A percentile compares a stretch with the other conserved stretches of the same genome.
phyloP scores from a whole-genome alignment of 2,888 invertebrate genomes.

The Hirtodrosophila histrioides region DNA sequence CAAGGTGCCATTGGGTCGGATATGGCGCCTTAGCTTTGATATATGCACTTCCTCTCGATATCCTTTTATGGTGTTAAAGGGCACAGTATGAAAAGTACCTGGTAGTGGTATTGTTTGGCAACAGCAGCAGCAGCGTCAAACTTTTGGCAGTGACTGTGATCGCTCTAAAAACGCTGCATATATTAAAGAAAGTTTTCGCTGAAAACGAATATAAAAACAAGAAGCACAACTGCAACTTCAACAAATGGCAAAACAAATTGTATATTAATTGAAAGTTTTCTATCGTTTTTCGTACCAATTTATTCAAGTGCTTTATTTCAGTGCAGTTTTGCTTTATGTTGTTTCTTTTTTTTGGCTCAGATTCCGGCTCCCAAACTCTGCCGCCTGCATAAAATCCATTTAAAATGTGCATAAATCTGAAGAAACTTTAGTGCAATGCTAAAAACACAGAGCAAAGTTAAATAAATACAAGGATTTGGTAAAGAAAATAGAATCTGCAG shows the following conservation, averaged over 20 bases:
- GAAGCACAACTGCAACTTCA: slow-evolving; percentile 1
- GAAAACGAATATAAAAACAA: neutral
- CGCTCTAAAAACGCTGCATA: slow-evolving; percentile 4
- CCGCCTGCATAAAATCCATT: slow-evolving; percentile 47
- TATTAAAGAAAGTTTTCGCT: neutral
- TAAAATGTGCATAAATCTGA: slow-evolving; percentile 60
- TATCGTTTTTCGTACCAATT: slow-evolving; percentile 26
- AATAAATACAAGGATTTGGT: no score
- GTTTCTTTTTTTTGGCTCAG: neutral
- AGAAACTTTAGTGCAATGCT: slow-evolving; percentile 19
- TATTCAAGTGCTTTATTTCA: slow-evolving; percentile 35
- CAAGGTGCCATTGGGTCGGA: no score
- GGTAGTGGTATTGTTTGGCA: neutral
- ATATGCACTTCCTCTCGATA: no score
- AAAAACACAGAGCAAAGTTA: neutral
- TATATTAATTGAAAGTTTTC: slow-evolving; percentile 52
- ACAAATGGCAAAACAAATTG: slow-evolving; percentile 45
- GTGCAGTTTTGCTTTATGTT: neutral
- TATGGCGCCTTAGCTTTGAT: no score
- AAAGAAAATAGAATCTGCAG: no score
- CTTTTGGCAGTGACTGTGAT: slow-evolving; percentile 34
- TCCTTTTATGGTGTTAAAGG: no score
- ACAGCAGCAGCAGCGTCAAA: slow-evolving; percentile 12
- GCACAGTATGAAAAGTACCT: no score
- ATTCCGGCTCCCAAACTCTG: neutral